Evolutionary conservation across 2,888 invertebrate species (phyloP), one percentile per base, ranked within the genome.

Genomic region (Aphodius sticticus): DNA sequence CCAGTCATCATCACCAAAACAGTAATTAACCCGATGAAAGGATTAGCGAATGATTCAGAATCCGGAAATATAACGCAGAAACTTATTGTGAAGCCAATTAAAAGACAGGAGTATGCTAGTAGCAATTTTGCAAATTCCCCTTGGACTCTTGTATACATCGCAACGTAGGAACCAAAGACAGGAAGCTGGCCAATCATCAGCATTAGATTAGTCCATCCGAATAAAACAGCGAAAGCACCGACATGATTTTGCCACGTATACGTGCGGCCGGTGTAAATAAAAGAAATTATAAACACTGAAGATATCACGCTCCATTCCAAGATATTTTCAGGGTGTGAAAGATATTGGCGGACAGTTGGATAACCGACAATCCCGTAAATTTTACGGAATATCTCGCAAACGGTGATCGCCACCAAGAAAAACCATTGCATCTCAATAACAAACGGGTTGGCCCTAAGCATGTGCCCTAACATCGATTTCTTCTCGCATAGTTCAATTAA

Each of bases 1-100:
- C 96, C 96, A 6, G 96, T 96, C 96, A 96, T 96, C 96, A 96
- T 96, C 0, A 96, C 96, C 80, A 96, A 88, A 5, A 96, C 95
- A 1, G 96, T 95, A 80, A 96, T 95, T 81, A 96, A 93, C 7
- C 96, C 96, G 89, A 95, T 95, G 83, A 96, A 94, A 0, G 96
- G 96, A 88, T 96, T 95, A 12, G 95, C 94, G 86, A 96, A 96
- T 0, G 95, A 94, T 14, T 95, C 94, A 0, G 95, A 95, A 82
- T 94, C 93, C 0, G 96, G 96, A 87, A 96, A 96, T 86, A 96
- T 95, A 0, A 96, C 96, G 88, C 96, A 96, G 86, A 96, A 96
- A 87, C 96, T 96, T 80, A 96, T 95, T 0, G 96, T 96, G 86
- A 96, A 96, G 0, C 96, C 96, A 69, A 96, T 94, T 69, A 96